Conservation (phyloP, 2,113 vertebrate species). For the Ovis aries region DNA sequence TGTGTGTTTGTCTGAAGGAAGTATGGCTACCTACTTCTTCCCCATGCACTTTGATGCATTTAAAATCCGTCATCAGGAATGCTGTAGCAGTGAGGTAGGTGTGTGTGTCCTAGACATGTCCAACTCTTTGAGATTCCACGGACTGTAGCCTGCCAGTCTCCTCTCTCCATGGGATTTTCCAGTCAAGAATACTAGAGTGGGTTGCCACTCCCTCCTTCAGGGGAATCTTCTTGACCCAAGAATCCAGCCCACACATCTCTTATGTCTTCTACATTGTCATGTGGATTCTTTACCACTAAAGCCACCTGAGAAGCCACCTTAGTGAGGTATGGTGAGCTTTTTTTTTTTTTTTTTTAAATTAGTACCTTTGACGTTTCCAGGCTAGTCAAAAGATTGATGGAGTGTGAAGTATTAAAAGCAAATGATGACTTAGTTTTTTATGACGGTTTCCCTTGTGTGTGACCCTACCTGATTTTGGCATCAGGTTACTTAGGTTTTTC, state of each 20-base stretch:
- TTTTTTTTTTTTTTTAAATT: not conserved
- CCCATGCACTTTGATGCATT: not conserved
- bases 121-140: not conserved
- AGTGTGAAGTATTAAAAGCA: not conserved
- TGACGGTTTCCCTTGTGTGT: not conserved
- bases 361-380: not conserved
- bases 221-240: not conserved
- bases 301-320: not conserved
- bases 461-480: not conserved
- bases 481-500: not conserved
- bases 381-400: not conserved
- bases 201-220: not conserved
- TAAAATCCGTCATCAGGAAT: not conserved
- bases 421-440: not conserved
- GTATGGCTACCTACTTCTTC: not conserved
- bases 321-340: not conserved
- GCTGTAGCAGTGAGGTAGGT: not conserved
- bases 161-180: not conserved
- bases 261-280: not conserved
- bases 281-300: not conserved
- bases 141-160: not conserved
- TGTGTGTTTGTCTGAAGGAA: constrained; percentile 55
- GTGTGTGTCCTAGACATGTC: not conserved
- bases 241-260: not conserved
- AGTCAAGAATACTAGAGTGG: not conserved